Conservation (phyloP, 2,888 invertebrate genomes). For the Lypha dubia region DNA sequence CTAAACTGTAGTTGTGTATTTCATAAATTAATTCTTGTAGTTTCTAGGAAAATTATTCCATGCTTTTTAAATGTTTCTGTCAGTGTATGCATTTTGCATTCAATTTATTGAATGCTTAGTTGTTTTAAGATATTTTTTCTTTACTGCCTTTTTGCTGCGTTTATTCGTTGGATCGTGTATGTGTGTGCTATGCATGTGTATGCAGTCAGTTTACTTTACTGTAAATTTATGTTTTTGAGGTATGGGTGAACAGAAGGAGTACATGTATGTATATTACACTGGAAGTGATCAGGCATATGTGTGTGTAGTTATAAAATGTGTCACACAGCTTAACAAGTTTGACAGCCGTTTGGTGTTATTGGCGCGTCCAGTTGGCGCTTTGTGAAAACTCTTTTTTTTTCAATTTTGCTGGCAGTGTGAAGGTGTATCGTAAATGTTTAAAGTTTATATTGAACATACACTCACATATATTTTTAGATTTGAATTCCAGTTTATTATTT, state of each 20-base stretch:
- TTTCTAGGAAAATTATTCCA: too few relatives aligned
- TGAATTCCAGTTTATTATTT: conserved; percentile 8
- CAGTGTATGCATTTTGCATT: conserved; percentile 15
- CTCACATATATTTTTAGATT: conserved; percentile 9
- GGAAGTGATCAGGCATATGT: not conserved
- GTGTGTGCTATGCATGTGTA: not conserved
- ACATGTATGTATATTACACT: not conserved
- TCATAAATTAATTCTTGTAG: too few relatives aligned
- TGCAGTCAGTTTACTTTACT: not conserved
- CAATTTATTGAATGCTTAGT: conserved; percentile 30
- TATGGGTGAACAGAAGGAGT: too few relatives aligned
- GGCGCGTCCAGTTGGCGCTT: conserved; percentile 70
- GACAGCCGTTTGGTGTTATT: conserved; percentile 64
- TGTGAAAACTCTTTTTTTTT: conserved; percentile 8
- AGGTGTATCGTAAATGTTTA: conserved; percentile 38
- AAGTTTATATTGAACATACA: conserved; percentile 8
- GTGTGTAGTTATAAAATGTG: conserved; percentile 52
- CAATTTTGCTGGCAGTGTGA: not conserved
- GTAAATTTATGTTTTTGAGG: not conserved
- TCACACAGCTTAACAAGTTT: conserved; percentile 62
- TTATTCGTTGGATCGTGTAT: conserved; percentile 11
- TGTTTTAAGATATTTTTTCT: conserved; percentile 25
- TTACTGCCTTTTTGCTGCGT: not conserved
- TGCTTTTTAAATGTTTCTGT: not conserved
- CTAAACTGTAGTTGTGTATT: too few relatives aligned